Percentiles rank a stretch among this genome's conserved stretches.
phyloP scores from a whole-genome alignment of 2,797 vertebrate genomes.

The Anisognathus igniventris region DNA sequence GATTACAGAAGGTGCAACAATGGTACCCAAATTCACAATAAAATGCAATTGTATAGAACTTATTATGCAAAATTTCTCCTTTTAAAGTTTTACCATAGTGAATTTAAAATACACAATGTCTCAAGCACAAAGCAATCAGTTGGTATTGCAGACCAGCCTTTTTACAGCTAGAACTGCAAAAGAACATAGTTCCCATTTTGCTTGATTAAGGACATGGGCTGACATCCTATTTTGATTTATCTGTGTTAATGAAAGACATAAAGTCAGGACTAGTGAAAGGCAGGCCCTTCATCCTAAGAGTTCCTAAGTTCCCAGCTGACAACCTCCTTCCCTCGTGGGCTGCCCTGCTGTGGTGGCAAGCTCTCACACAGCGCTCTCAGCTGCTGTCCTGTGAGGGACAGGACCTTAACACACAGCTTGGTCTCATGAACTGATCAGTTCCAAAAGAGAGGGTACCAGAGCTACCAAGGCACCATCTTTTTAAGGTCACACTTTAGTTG shows the following conservation, averaged over 20 bases:
- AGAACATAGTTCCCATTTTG: neutral
- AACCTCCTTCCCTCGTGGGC: fast-evolving
- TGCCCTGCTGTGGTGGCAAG: neutral
- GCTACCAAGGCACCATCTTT: neutral
- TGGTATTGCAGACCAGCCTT: neutral
- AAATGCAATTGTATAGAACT: neutral
- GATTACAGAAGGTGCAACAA: neutral
- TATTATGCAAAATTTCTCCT: neutral
- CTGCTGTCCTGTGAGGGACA: neutral
- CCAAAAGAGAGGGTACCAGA: neutral
- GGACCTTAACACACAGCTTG: neutral
- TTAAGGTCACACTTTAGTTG: neutral
- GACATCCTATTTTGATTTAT: neutral
- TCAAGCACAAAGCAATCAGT: neutral
- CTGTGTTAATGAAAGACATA: neutral
- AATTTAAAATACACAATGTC: neutral
- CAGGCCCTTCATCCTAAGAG: neutral
- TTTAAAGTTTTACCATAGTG: neutral
- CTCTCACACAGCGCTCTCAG: fast-evolving
- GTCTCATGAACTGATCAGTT: neutral
- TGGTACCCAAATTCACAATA: neutral
- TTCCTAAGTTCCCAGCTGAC: neutral
- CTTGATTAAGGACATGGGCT: neutral
- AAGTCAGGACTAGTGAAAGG: neutral
- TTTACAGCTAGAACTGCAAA: neutral